These are phyloP conservation scores for Chaenogobius annularis DNA, from an alignment of 2,113 vertebrate species.

Conservation along the genomic window DNA sequence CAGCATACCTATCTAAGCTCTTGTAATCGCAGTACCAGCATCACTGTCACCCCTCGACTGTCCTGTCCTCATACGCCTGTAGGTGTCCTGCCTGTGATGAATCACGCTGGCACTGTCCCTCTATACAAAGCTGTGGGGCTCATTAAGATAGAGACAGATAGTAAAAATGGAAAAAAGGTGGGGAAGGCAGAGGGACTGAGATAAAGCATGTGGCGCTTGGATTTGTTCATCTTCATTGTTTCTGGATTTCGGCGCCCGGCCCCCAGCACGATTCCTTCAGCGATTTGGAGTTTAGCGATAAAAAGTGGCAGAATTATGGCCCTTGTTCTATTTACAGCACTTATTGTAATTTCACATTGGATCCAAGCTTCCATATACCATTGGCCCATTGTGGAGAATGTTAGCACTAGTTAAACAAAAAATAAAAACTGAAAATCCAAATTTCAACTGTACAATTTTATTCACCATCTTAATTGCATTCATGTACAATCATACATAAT, in stretches of 20 bases:
- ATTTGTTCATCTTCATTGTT: constrained; percentile 80
- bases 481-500: too few relatives aligned
- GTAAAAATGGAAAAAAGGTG: constrained; percentile 66
- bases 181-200: constrained; percentile 57
- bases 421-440: background rate
- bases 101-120: constrained; percentile 63
- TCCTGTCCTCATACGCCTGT: constrained; percentile 50
- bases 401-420: background rate
- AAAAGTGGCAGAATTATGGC: constrained; percentile 39
- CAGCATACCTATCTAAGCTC: constrained; percentile 47
- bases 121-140: constrained; percentile 70
- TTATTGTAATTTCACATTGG: constrained; percentile 4
- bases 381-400: background rate
- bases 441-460: background rate
- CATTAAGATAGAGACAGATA: constrained; percentile 80
- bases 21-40: constrained; percentile 53
- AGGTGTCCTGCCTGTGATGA: constrained; percentile 66
- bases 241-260: constrained; percentile 52
- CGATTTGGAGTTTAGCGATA: constrained; percentile 53
- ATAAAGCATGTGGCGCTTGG: constrained; percentile 74
- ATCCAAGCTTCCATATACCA: background rate
- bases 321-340: constrained; percentile 62
- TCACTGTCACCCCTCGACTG: constrained; percentile 53
- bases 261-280: constrained; percentile 28
- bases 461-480: too few relatives aligned